Percentiles rank a stretch among this genome's conserved stretches.
Evolutionary conservation across 2,888 invertebrate genomes (phyloP).

Genomic region (Phytoseiulus persimilis): DNA sequence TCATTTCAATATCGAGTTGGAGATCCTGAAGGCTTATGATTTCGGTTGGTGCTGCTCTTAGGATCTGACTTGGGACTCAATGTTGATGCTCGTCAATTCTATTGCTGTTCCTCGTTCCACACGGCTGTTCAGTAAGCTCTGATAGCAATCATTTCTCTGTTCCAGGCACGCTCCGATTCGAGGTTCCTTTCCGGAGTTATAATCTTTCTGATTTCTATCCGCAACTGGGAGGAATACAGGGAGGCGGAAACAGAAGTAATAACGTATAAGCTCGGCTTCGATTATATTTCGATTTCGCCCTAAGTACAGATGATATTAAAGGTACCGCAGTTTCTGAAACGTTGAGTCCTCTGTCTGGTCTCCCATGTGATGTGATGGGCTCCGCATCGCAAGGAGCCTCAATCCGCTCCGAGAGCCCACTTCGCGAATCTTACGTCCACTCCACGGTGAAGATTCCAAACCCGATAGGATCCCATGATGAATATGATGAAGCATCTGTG

Average conservation of each 20-base stretch:
- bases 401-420: too few species aligned
- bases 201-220: slow-evolving; percentile 67
- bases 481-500: too few species aligned
- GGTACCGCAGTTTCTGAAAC: too few species aligned
- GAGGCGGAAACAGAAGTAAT: not conserved
- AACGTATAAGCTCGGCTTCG: not conserved
- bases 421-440: too few species aligned
- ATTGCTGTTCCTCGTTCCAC: not conserved
- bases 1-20: slow-evolving; percentile 66
- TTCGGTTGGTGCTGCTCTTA: slow-evolving; percentile 55
- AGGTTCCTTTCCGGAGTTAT: slow-evolving; percentile 73
- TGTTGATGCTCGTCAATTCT: not conserved
- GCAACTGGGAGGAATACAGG: slow-evolving; percentile 23
- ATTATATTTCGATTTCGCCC: too few species aligned
- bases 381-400: too few species aligned
- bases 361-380: too few species aligned
- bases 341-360: too few species aligned
- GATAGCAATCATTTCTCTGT: slow-evolving; percentile 22
- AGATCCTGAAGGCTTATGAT: slow-evolving; percentile 71
- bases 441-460: too few species aligned
- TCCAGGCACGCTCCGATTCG: slow-evolving; percentile 60
- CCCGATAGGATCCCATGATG: too few species aligned
- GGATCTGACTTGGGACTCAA: not conserved
- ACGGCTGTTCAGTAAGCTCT: not conserved
- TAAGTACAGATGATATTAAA: too few species aligned